phyloP scores from a whole-genome alignment of 1,140 invertebrate species.

The Drosophila subobscura region DNA sequence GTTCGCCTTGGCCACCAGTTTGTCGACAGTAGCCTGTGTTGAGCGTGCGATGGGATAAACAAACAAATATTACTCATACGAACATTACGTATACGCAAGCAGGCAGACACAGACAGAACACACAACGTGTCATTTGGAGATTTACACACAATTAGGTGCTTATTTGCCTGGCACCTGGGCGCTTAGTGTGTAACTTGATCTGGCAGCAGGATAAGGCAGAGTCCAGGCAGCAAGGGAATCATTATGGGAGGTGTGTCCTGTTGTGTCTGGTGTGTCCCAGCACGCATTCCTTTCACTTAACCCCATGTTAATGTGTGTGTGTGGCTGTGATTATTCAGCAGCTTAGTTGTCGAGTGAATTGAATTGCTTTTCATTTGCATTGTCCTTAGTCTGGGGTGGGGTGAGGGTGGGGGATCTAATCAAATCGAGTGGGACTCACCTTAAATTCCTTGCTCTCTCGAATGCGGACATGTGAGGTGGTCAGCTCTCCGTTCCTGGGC shows the following conservation, averaged over 20 bases:
- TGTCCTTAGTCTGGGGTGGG: constrained; percentile 1
- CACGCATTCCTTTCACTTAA: constrained; percentile 20
- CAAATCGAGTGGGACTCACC: constrained; percentile 85
- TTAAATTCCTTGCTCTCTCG: constrained; percentile 99
- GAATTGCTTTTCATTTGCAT: constrained; percentile 39
- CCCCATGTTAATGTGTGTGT: constrained; percentile 18
- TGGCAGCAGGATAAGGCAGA: constrained; percentile 24
- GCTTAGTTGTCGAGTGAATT: constrained; percentile 34
- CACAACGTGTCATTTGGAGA: constrained; percentile 59
- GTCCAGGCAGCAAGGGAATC: constrained; percentile 8
- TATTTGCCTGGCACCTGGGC: constrained; percentile 47
- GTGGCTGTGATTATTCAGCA: constrained; percentile 14
- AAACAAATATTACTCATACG: constrained; percentile 9
- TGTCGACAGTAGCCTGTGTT: constrained; percentile 97
- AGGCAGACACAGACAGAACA: constrained; percentile 34
- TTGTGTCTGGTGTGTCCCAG: not conserved
- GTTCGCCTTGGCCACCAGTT: constrained; percentile 97
- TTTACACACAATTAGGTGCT: constrained; percentile 70
- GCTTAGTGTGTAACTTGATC: constrained; percentile 30
- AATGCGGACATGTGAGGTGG: constrained; percentile 93
- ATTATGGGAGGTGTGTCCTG: constrained; percentile 20
- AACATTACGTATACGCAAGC: constrained; percentile 53
- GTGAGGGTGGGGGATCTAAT: not conserved
- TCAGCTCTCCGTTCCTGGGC: constrained; percentile 94
- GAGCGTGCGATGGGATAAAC: not conserved